Evolutionary conservation across 2,888 invertebrate species (phyloP).

Genomic region (Anthophora plumipes): DNA sequence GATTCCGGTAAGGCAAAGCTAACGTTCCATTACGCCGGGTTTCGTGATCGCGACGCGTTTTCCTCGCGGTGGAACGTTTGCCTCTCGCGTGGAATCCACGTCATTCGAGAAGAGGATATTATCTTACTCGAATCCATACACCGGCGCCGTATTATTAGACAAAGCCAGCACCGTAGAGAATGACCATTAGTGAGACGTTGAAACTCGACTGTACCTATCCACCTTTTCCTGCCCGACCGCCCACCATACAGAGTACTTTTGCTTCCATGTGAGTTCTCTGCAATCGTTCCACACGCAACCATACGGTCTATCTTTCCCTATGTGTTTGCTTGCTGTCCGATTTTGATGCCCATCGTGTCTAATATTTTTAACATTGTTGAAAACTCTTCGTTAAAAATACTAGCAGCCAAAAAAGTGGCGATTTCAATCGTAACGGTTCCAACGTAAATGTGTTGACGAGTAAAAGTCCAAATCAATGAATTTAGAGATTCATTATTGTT

Average conservation of each 20-base stretch:
- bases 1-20: background rate
- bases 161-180: slow-evolving; percentile 55
- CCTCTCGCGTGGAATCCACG: slow-evolving; percentile 33
- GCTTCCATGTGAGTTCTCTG: slow-evolving; percentile 35
- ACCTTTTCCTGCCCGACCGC: slow-evolving; percentile 64
- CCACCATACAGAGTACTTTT: slow-evolving; percentile 37
- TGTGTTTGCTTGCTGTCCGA: no score
- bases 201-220: slow-evolving; percentile 49
- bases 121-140: slow-evolving; percentile 58
- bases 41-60: slow-evolving; percentile 3
- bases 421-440: no score
- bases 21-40: slow-evolving; percentile 11
- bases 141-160: slow-evolving; percentile 55
- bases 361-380: no score
- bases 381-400: no score
- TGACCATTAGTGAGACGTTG: slow-evolving; percentile 49
- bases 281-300: slow-evolving; percentile 61
- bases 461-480: no score
- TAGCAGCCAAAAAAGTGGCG: no score
- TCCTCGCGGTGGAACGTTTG: slow-evolving; percentile 3
- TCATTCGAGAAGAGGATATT: slow-evolving; percentile 58
- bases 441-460: no score
- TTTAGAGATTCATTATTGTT: no score
- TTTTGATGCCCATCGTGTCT: no score
- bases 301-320: slow-evolving; percentile 44